Conservation (phyloP, 2,888 invertebrate species). For the Cataglyphis cursor region DNA sequence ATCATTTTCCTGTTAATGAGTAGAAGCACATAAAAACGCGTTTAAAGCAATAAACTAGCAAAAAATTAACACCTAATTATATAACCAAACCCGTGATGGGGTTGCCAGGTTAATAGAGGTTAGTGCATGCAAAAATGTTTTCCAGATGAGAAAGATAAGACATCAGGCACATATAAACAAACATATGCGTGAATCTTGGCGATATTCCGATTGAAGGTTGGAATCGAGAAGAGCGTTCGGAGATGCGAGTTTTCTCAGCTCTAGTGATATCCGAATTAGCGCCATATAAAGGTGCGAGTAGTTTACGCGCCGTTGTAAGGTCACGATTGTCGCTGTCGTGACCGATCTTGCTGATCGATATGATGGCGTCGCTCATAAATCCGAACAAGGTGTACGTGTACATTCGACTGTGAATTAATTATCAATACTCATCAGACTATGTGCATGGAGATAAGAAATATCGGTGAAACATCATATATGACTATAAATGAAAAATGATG, state of each 20-base stretch:
- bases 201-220: neutral
- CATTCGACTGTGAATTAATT: constrained; percentile 64
- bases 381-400: constrained; percentile 31
- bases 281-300: constrained; percentile 39
- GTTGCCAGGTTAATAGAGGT: too few relatives aligned
- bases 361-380: constrained; percentile 57
- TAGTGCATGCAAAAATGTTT: neutral
- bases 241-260: constrained; percentile 25
- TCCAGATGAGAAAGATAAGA: neutral
- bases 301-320: constrained; percentile 55
- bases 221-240: neutral
- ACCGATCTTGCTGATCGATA: constrained; percentile 50
- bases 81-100: too few relatives aligned
- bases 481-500: constrained; percentile 1
- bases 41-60: too few relatives aligned
- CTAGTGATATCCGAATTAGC: constrained; percentile 28
- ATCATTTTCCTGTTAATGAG: too few relatives aligned
- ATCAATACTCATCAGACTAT: constrained; percentile 27
- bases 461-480: neutral
- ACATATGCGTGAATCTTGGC: neutral
- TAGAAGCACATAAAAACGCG: too few relatives aligned
- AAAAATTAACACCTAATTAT: too few relatives aligned
- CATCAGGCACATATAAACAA: neutral
- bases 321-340: constrained; percentile 39
- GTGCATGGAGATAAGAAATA: neutral